Evolutionary conservation across 2,797 vertebrate genomes (phyloP).

Genomic region (Odontamblyopus rebecca): DNA sequence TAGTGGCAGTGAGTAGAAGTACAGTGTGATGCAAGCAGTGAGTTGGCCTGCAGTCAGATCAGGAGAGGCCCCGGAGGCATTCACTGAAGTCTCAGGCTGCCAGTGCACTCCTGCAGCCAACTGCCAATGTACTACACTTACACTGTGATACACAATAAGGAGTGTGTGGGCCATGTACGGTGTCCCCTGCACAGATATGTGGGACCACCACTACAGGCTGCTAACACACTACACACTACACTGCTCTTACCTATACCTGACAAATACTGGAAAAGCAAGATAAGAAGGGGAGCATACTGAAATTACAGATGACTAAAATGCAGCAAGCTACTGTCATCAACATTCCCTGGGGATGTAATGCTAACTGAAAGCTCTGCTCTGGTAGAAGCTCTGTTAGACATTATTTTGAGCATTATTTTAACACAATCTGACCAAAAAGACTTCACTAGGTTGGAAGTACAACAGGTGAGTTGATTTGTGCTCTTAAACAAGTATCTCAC

Average conservation of each 20-base stretch:
- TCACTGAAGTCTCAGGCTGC: conserved; percentile 57
- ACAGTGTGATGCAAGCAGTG: conserved; percentile 62
- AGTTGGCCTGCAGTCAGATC: conserved; percentile 55
- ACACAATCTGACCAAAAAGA: no score
- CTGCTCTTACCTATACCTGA: conserved; percentile 6
- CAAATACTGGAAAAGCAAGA: neutral
- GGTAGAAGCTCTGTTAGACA: no score
- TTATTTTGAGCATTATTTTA: no score
- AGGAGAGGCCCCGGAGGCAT: conserved; percentile 65
- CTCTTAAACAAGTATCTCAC: no score
- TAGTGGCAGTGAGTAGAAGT: conserved; percentile 43
- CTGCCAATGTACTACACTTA: conserved; percentile 36
- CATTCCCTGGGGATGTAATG: no score
- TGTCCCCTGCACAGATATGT: conserved; percentile 49
- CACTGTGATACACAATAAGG: conserved; percentile 36
- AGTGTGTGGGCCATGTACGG: conserved; percentile 49
- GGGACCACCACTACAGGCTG: conserved; percentile 52
- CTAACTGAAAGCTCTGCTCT: no score
- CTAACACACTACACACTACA: conserved; percentile 54
- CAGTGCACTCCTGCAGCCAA: conserved; percentile 12
- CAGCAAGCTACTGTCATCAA: neutral
- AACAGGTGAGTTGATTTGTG: no score
- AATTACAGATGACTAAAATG: neutral
- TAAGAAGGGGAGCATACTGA: neutral
- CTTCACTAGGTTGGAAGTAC: no score